These are phyloP conservation scores for Ochropleura leucogaster DNA, from an alignment of 2,888 invertebrate genomes.

Conservation along the genomic window DNA sequence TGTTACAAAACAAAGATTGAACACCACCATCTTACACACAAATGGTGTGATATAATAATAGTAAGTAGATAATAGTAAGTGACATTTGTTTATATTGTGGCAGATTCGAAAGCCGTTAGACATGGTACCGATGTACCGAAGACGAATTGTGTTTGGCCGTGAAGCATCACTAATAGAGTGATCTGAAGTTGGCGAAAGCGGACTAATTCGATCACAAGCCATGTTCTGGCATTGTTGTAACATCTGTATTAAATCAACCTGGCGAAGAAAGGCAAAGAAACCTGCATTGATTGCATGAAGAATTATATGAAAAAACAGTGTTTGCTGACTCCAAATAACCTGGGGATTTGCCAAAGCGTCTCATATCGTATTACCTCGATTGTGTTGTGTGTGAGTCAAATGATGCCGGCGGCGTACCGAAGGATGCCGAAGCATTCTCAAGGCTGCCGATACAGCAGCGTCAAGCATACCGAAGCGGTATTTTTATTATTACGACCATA, in stretches of 20 bases:
- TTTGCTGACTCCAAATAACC: not conserved
- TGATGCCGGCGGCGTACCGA: too few relatives aligned
- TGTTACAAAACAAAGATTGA: not conserved
- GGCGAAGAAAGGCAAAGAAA: not conserved
- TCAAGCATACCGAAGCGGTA: too few relatives aligned
- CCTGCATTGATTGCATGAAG: not conserved
- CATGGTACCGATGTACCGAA: conserved; percentile 28
- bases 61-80: too few relatives aligned
- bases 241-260: not conserved
- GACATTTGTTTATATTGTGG: conserved; percentile 38
- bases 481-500: too few relatives aligned
- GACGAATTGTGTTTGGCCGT: conserved; percentile 53
- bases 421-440: too few relatives aligned
- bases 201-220: conserved; percentile 47
- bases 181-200: conserved; percentile 56
- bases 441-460: too few relatives aligned
- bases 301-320: not conserved
- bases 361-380: too few relatives aligned
- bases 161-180: conserved; percentile 48
- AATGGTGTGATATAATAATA: not conserved
- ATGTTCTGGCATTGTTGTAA: conserved; percentile 13
- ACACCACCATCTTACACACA: not conserved
- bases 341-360: too few relatives aligned
- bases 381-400: too few relatives aligned
- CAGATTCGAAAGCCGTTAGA: conserved; percentile 46